Conservation (phyloP, 2,797 vertebrate species). For the Notolepis coatsorum region DNA sequence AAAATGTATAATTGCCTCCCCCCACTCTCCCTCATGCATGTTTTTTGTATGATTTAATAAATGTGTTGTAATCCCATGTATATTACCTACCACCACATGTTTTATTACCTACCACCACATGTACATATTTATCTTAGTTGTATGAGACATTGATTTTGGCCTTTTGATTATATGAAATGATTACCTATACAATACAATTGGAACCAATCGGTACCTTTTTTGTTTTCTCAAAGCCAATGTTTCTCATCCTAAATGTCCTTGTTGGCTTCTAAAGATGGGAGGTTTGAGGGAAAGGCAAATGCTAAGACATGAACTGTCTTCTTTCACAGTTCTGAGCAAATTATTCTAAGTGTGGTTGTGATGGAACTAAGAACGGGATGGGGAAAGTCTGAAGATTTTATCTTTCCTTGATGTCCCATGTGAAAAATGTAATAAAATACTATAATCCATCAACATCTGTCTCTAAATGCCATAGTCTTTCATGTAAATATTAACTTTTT, state of each 20-base stretch:
- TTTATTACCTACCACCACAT: constrained; percentile 36
- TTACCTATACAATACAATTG: constrained; percentile 7
- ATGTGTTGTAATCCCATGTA: constrained; percentile 55
- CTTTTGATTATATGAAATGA: constrained; percentile 16
- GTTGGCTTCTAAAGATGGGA: constrained; percentile 15
- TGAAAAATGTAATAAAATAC: constrained; percentile 63
- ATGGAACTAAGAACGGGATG: constrained; percentile 17
- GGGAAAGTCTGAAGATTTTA: constrained; percentile 16
- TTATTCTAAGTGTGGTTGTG: constrained; percentile 4
- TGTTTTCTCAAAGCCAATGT: constrained; percentile 23
- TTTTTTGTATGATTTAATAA: constrained; percentile 66
- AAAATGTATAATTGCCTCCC: constrained; percentile 18
- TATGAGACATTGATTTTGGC: constrained; percentile 18
- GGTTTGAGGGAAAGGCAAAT: neutral
- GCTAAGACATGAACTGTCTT: neutral
- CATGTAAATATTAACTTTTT: neutral
- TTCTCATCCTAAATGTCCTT: constrained; percentile 34
- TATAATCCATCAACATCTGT: constrained; percentile 31
- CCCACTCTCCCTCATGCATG: constrained; percentile 57
- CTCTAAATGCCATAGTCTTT: constrained; percentile 34
- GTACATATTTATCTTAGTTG: constrained; percentile 38
- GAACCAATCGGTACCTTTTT: constrained; percentile 12
- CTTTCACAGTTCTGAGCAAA: neutral
- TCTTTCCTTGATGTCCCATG: constrained; percentile 50
- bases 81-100: constrained; percentile 42